Conservation (phyloP, 2,888 invertebrate genomes). For the Byasa hedistus region DNA sequence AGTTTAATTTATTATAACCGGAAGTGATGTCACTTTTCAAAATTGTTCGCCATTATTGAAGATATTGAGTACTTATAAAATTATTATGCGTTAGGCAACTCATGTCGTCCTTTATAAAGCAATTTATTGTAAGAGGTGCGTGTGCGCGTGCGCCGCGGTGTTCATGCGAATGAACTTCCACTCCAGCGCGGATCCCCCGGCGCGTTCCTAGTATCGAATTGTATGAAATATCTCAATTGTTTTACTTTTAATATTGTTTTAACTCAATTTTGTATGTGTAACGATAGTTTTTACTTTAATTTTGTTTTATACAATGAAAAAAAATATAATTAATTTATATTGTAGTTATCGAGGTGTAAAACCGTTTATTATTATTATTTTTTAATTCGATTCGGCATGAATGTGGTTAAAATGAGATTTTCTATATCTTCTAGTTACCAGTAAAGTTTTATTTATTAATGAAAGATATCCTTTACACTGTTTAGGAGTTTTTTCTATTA, state of each 20-base stretch:
- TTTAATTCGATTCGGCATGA: slow-evolving; percentile 8
- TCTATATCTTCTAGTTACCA: slow-evolving; percentile 42
- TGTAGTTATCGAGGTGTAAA: slow-evolving; percentile 43
- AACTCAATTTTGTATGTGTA: slow-evolving; percentile 52
- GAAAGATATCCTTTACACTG: slow-evolving; percentile 6
- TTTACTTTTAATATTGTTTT: slow-evolving; percentile 47
- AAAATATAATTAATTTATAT: slow-evolving; percentile 47
- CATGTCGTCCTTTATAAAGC: slow-evolving; percentile 51
- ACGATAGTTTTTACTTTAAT: slow-evolving; percentile 55
- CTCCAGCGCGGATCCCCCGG: slow-evolving; percentile 32
- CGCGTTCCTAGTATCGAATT: slow-evolving; percentile 44
- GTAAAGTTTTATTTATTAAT: slow-evolving; percentile 23
- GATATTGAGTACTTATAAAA: slow-evolving; percentile 61
- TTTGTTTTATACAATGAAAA: slow-evolving; percentile 47
- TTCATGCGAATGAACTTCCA: slow-evolving; percentile 16
- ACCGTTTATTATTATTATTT: slow-evolving; percentile 11
- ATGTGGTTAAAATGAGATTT: slow-evolving; percentile 8
- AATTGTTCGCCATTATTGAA: slow-evolving; percentile 48
- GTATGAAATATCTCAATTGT: slow-evolving; percentile 47
- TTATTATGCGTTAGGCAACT: slow-evolving; percentile 44
- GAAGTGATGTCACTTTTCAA: slow-evolving; percentile 54
- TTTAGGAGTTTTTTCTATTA: neutral
- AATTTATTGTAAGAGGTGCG: slow-evolving; percentile 45
- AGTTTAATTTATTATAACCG: slow-evolving; percentile 57
- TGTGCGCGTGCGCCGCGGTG: slow-evolving; percentile 15